Evolutionary conservation across 2,797 vertebrate species (phyloP).

Genomic region (Acipenser oxyrinchus): DNA sequence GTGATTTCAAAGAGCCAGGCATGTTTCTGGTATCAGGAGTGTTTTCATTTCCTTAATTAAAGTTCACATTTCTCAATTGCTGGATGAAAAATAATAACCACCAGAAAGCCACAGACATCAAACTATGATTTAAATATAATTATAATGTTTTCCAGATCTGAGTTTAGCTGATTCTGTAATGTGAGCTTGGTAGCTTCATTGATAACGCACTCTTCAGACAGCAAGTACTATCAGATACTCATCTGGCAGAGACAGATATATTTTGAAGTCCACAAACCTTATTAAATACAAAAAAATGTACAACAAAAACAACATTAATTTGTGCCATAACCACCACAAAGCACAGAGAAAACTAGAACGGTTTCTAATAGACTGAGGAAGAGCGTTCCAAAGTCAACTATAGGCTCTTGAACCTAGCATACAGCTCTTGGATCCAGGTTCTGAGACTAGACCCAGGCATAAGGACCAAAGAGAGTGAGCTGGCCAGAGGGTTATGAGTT

Average conservation of each 20-base stretch:
- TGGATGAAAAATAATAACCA: background rate
- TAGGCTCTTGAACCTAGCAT: too few relatives aligned
- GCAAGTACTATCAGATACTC: too few relatives aligned
- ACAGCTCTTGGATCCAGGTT: too few relatives aligned
- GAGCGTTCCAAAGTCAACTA: background rate
- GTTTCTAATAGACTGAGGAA: background rate
- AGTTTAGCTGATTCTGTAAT: background rate
- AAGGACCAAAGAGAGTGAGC: too few relatives aligned
- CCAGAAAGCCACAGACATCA: background rate
- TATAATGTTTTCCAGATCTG: slow-evolving; percentile 1
- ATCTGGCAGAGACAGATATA: too few relatives aligned
- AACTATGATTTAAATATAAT: background rate
- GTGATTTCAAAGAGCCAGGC: slow-evolving; percentile 1
- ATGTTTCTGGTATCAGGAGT: background rate
- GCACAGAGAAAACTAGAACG: background rate
- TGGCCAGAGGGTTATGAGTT: too few relatives aligned
- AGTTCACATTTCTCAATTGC: slow-evolving; percentile 5
- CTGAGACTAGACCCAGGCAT: too few relatives aligned
- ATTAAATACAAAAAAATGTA: too few relatives aligned
- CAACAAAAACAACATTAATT: too few relatives aligned
- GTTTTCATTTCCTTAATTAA: slow-evolving; percentile 7
- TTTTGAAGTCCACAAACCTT: too few relatives aligned
- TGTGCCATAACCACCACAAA: too few relatives aligned
- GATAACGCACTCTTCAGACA: too few relatives aligned
- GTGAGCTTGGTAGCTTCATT: background rate